Evolutionary conservation across 1,140 invertebrate genomes (phyloP), one percentile per base, ranked within the genome.

Genomic region (Nasonia giraulti): DNA sequence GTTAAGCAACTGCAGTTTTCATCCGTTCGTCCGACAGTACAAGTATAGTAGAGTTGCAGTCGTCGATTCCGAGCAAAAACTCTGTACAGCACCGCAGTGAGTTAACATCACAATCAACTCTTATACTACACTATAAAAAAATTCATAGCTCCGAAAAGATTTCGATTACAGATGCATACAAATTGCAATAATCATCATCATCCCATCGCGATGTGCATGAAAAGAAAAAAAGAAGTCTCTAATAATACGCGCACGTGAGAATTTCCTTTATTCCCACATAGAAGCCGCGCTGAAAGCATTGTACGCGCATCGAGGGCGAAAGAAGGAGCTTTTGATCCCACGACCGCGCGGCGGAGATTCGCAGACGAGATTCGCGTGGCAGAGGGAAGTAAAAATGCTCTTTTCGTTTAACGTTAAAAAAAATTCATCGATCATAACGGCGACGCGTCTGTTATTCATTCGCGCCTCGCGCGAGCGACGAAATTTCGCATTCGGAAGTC

Each of bases 231-330:
- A 44, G 6, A 44, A 44, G 40, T 17, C 50, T 55, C 2, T 17
- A 17, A 55, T 62, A 62, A 62, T 62, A 62, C 20, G 7, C 20
- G 55, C 87, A 85, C 86, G 87, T 91, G 90, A 89, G 89, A 91
- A 90, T 90, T 89, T 87, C 88, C 86, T 88, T 87, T 82, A 79
- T 86, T 88, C 87, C 85, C 86, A 87, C 85, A 37, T 37, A 6
- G 1, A 6, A 90, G 90, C 87, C 37, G 86, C 88, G 88, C 75
- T 88, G 55, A 66, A 78, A 33, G 40, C 85, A 84, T 88, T 87
- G 71, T 85, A 62, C 50, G 83, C 77, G 71, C 69, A 82, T 20
- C 6, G 17, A 17, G 50, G 17, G 17, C 14, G 47, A 17, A 50
- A 17, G 47, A 50, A 78, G 23, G n/a, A 69, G 33, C 37, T n/a